These are phyloP conservation scores for Perithous albicinctus DNA, from an alignment of 2,888 invertebrate species.

Conservation along the genomic window DNA sequence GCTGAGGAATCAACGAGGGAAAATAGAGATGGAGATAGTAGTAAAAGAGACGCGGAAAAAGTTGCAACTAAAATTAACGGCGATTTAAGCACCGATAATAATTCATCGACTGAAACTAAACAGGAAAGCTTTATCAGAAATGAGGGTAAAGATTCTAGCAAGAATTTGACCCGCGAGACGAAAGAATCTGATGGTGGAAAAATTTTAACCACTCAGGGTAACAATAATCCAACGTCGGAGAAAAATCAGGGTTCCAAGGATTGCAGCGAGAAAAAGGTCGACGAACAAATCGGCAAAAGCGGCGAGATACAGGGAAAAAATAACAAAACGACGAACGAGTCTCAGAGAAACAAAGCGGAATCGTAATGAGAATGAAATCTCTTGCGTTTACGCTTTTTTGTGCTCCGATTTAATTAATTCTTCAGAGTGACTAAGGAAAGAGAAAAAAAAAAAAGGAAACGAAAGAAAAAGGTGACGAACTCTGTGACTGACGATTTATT, in stretches of 20 bases:
- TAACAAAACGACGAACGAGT: constrained; percentile 73
- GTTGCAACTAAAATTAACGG: constrained; percentile 57
- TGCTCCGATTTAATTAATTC: constrained; percentile 15
- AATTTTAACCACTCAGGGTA: constrained; percentile 37
- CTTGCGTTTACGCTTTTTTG: not conserved
- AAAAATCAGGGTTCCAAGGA: constrained; percentile 60
- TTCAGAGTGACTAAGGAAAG: constrained; percentile 1
- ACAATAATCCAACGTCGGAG: constrained; percentile 41
- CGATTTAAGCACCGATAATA: constrained; percentile 49
- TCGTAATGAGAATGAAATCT: constrained; percentile 74
- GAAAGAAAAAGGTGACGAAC: constrained; percentile 7
- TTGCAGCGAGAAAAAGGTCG: constrained; percentile 67
- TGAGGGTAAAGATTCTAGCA: constrained; percentile 46
- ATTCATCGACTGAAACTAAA: constrained; percentile 57
- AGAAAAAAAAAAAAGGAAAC: too few species aligned
- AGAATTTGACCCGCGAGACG: too few species aligned
- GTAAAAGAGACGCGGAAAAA: constrained; percentile 42
- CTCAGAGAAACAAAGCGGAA: constrained; percentile 78
- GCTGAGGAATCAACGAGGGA: constrained; percentile 38
- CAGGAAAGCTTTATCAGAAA: constrained; percentile 62
- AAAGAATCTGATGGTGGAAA: constrained; percentile 26
- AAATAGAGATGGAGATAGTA: constrained; percentile 37
- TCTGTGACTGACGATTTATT: constrained; percentile 17
- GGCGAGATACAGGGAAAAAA: constrained; percentile 75
- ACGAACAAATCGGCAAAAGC: constrained; percentile 71